Base-by-base conservation (phyloP, 2,888 invertebrate genomes). In the Caenorhabditis doughertyi region DNA sequence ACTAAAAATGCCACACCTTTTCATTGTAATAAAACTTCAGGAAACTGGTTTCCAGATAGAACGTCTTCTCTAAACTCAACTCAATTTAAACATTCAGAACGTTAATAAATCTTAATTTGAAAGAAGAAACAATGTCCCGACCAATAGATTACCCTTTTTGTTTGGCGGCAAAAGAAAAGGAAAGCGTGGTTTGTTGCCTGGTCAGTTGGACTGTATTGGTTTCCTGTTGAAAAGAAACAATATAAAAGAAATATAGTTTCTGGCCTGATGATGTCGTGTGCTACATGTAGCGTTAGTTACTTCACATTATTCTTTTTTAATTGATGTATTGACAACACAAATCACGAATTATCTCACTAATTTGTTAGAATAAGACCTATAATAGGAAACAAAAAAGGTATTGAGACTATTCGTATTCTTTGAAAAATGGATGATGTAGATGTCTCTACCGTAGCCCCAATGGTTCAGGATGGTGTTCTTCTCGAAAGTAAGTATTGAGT, bases 281-380 rank as follows among this genome's bases (percentile, higher is more conserved):
- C 55, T 56, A 56, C 21, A 29, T 56, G 29, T 56, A 56, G 55
- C 53, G 53, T 25, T 21, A 27, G 55, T 55, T 56, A 56, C 32
- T 29, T 29, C 58, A 21, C 62, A 44, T 62, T 62, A 44, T 35
- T 44, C 39, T 27, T 62, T 62, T 53, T 13, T n/a, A 62, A 62
- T 42, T 62, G 62, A 62, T 62, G 21, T 62, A 25, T 44, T 44
- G n/a, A 25, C 44, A 42, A 62, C 62, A 62, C 44, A 62, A 62
- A 62, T 44, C 62, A 62, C 58, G 58, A 39, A 62, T 62, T 62
- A 62, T 62, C 62, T 42, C 39, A 23, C 58, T 58, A 58, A 58
- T 58, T 58, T 39, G 58, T 58, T 39, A 56, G 53, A 27, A 55
- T 56, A 8, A 56, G 58, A 35, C 39, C 58, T 58, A 58, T 58